phyloP scores from a whole-genome alignment of 2,888 invertebrate species.

The Synergus itoensis region DNA sequence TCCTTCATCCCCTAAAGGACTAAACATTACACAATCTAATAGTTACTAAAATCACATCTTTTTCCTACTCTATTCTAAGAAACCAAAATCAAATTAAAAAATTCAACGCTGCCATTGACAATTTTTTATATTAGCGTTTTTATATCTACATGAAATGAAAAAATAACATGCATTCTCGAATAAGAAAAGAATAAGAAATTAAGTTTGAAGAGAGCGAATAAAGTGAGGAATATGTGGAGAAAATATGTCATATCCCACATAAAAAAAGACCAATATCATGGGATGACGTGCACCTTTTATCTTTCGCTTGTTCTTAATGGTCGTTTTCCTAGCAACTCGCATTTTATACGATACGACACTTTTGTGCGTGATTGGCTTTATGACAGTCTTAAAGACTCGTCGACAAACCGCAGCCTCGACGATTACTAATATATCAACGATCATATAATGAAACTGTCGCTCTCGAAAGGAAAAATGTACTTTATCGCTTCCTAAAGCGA shows the following conservation, averaged over 20 bases:
- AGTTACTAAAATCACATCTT: constrained; percentile 13
- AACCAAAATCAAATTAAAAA: not conserved
- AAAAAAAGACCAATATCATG: not conserved
- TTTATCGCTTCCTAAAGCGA: not conserved
- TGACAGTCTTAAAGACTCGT: constrained; percentile 33
- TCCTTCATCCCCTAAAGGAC: constrained; percentile 10
- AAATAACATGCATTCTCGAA: not conserved
- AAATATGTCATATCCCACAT: not conserved
- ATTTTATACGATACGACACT: constrained; percentile 37
- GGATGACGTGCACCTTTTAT: not conserved
- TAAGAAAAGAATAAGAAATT: not conserved
- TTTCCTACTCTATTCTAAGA: not conserved
- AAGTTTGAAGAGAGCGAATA: too few relatives aligned
- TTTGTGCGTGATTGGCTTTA: constrained; percentile 39
- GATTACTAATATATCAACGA: constrained; percentile 13
- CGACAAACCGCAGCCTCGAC: constrained; percentile 22
- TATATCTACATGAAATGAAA: not conserved
- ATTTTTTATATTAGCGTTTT: constrained; percentile 19
- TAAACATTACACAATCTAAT: constrained; percentile 26
- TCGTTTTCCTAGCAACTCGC: constrained; percentile 11
- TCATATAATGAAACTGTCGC: constrained; percentile 27
- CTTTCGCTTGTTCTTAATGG: not conserved
- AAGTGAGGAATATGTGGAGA: not conserved
- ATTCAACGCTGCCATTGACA: not conserved
- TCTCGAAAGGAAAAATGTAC: not conserved